A percentile compares a stretch with the other conserved stretches of the same genome.
Evolutionary conservation across 2,113 vertebrate genomes (phyloP).

Genomic region (Axis porcinus): DNA sequence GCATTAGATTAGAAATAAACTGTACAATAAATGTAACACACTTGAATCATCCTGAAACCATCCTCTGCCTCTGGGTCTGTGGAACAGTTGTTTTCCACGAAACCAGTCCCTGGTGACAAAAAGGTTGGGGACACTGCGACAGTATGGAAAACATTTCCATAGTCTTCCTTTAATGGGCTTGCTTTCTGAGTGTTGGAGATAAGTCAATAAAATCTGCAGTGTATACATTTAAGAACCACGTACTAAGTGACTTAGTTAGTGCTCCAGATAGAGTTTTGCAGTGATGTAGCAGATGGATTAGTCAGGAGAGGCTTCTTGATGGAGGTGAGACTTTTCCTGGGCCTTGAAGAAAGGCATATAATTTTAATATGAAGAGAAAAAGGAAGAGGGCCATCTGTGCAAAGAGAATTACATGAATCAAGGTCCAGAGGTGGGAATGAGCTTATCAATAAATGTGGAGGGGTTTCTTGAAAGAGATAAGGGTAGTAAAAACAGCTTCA

Average conservation of each 20-base stretch:
- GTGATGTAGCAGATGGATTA: not conserved
- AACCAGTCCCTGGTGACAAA: not conserved
- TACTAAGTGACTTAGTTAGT: not conserved
- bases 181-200: not conserved
- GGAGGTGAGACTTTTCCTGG: not conserved
- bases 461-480: not conserved
- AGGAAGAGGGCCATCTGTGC: not conserved
- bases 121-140: not conserved
- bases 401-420: constrained; percentile 1
- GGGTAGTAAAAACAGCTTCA: not conserved
- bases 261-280: not conserved
- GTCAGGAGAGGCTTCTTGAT: not conserved
- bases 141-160: constrained; percentile 25
- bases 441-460: not conserved
- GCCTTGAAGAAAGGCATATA: not conserved
- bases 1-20: not conserved
- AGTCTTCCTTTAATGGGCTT: constrained; percentile 12
- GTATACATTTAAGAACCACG: not conserved
- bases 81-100: not conserved
- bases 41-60: not conserved
- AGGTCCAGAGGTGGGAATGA: not conserved
- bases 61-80: not conserved
- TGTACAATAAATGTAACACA: not conserved
- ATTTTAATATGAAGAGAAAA: not conserved
- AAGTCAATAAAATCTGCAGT: constrained; percentile 12